Percentiles rank a stretch among this genome's conserved stretches.
Evolutionary conservation across 2,113 vertebrate genomes (phyloP).

Genomic region (Lepus americanus): DNA sequence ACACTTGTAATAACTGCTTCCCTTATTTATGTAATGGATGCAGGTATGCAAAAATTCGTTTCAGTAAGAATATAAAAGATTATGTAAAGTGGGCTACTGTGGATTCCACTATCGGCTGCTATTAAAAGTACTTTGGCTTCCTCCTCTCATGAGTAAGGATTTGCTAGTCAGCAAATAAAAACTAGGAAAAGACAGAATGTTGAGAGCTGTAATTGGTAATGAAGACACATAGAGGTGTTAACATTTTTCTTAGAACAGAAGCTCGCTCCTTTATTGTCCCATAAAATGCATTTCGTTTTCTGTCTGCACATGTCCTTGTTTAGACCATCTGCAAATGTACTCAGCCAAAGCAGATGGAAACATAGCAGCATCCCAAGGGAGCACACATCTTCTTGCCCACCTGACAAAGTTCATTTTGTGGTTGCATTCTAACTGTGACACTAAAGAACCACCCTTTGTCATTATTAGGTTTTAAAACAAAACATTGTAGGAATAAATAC

Average conservation of each 20-base stretch:
- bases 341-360: conserved; percentile 75
- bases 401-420: not conserved
- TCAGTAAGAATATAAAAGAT: not conserved
- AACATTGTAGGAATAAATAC: not conserved
- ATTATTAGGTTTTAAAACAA: conserved; percentile 21
- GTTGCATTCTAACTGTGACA: not conserved
- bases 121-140: not conserved
- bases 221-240: not conserved
- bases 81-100: not conserved
- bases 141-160: not conserved
- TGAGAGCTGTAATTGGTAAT: not conserved
- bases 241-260: not conserved
- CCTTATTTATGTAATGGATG: not conserved
- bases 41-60: not conserved
- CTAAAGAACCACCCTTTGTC: not conserved
- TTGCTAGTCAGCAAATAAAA: not conserved
- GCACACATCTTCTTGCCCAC: not conserved
- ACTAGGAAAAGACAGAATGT: not conserved
- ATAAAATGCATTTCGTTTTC: conserved; percentile 42
- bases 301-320: conserved; percentile 55
- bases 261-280: not conserved
- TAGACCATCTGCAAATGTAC: conserved; percentile 71
- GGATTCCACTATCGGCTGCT: not conserved
- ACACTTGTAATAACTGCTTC: not conserved
- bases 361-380: not conserved